Percentiles rank a stretch among this genome's conserved stretches.
phyloP scores from a whole-genome alignment of 2,888 invertebrate species.

The Rotaria macrura region DNA sequence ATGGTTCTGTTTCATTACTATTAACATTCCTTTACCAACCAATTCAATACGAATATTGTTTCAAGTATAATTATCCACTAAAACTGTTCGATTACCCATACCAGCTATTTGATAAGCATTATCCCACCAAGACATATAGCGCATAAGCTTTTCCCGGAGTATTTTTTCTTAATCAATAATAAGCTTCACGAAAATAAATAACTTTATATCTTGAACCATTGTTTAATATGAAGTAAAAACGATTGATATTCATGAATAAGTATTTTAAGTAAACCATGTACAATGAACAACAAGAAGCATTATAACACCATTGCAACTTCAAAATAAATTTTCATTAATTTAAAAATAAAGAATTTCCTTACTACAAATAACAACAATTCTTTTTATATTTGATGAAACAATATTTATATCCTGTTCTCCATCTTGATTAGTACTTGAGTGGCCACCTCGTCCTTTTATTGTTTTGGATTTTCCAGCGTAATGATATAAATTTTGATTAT shows the following conservation, averaged over 20 bases:
- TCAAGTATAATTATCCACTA: conserved; percentile 99
- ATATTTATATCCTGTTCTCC: not conserved
- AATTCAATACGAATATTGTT: conserved; percentile 98
- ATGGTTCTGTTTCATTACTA: conserved; percentile 93
- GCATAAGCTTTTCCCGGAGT: conserved; percentile 86
- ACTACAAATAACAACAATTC: conserved; percentile 8
- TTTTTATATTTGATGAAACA: conserved; percentile 8
- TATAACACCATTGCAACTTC: conserved; percentile 79
- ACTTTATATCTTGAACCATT: conserved; percentile 62
- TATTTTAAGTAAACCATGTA: conserved; percentile 98
- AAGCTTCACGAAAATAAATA: conserved; percentile 96
- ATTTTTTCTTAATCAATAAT: conserved; percentile 95
- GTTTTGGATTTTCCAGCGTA: not conserved
- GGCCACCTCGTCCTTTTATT: not conserved
- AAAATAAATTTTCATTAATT: conserved; percentile 60
- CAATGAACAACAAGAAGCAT: conserved; percentile 92
- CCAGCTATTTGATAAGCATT: conserved; percentile 92
- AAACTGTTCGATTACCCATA: conserved; percentile 95
- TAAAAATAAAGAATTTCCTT: not conserved
- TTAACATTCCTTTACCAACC: conserved; percentile 96
- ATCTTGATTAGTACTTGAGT: not conserved
- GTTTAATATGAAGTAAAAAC: conserved; percentile 91
- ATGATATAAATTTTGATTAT: not conserved
- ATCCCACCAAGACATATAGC: conserved; percentile 99
- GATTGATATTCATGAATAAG: conserved; percentile 95